Base-by-base conservation (phyloP, 2,113 vertebrate species). In the Alethe diademata region DNA sequence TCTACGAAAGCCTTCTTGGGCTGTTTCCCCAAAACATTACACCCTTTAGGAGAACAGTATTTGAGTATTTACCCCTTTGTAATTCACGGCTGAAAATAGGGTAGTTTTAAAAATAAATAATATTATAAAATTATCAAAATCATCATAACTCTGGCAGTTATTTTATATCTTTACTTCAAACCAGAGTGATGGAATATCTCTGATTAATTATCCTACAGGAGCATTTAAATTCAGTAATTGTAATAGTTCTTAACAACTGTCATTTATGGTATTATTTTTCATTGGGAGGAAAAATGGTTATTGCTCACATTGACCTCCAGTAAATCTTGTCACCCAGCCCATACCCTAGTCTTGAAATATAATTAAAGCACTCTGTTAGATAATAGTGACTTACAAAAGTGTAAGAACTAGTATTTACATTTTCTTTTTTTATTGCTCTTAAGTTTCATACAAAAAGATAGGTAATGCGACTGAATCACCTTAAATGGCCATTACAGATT, bases 351-450 rank as follows among this genome's bases (percentile, higher is more conserved):
- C 93, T 97, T 3, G 5, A 97, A 97, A 96, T 95, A 95, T 93
- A 97, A 97, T 98, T 96, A 95, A 97, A 97, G 78, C 72, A 84
- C 97, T 96, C 86, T 93, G 95, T 97, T 97, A 93, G 82, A 94
- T 96, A 92, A 90, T 50, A 38, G 78, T 71, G 43, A 92, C 81
- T 97, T 89, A 95, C 61, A 86, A 89, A 97, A 97, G 78, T 94
- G 38, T 90, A 93, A 90, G 78, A 88, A 94, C 88, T 35, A 67
- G 66, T 71, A 92, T 96, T 87, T 95, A 96, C 43, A 76, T 97
- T 97, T 97, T 97, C 51, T 76, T 29, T 79, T 95, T 96, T 93
- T 88, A 92, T 93, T 84, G 66, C 82, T 95, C 67, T 88, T 73
- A 95, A 90, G 70, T 94, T 97, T 94, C 88, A 45, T 61, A 67